A percentile compares a stretch with the other conserved stretches of the same genome.
phyloP scores from a whole-genome alignment of 2,113 vertebrate species.

The Hydrolagus affinis region DNA sequence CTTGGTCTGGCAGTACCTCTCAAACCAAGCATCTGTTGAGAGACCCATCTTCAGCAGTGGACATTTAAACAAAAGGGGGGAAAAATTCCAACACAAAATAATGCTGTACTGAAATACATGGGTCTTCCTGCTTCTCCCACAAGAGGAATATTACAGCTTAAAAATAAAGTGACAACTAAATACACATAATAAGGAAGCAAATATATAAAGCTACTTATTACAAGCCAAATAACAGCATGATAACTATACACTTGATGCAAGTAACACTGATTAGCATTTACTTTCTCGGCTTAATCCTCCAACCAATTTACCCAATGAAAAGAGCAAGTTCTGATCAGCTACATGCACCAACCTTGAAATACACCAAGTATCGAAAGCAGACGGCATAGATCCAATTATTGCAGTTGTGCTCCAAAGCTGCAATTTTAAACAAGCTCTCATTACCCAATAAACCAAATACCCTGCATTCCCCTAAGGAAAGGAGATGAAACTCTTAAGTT shows the following conservation, averaged over 20 bases:
- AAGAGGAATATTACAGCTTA: slow-evolving; percentile 32
- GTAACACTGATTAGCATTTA: slow-evolving; percentile 49
- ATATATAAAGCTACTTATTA: slow-evolving; percentile 44
- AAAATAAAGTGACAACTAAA: slow-evolving; percentile 12
- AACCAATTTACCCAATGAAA: neutral
- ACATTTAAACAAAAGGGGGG: too few species aligned
- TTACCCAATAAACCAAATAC: slow-evolving; percentile 2
- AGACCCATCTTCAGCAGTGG: too few species aligned
- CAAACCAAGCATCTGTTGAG: too few species aligned
- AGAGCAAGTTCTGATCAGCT: neutral
- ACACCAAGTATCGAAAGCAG: neutral
- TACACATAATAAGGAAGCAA: slow-evolving; percentile 37
- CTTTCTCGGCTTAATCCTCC: slow-evolving; percentile 42
- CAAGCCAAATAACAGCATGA: slow-evolving; percentile 44
- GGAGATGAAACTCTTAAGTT: neutral
- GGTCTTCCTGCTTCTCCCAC: neutral
- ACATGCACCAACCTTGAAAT: neutral
- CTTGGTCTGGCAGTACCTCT: neutral
- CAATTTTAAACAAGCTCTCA: slow-evolving; percentile 6
- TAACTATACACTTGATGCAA: slow-evolving; percentile 40
- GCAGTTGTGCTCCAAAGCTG: neutral
- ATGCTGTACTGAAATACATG: neutral
- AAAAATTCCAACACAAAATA: neutral
- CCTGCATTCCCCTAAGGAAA: neutral
- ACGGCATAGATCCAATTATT: slow-evolving; percentile 18